Evolutionary conservation across 37 sponge, comb jelly and placozoan species (phyloP), one percentile per base, ranked within the genome.

Genomic region (Oscarella lobularis): DNA sequence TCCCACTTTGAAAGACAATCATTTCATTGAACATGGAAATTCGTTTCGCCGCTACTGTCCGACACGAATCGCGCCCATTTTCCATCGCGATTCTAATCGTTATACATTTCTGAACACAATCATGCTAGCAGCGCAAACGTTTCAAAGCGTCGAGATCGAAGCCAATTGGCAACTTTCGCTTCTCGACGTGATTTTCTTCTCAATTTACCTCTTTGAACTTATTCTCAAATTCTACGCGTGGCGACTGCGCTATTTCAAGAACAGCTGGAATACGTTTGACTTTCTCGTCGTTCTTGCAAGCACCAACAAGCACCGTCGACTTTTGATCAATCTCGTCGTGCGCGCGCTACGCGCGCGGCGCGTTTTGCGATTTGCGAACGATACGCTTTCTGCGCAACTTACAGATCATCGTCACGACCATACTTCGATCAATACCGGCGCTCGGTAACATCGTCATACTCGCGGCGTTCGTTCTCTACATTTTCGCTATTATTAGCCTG

Each of bases 401-500:
- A 1, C 89, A 93, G 69, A 81, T 89, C 36, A 93, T 86, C 36
- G 89, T 93, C 32, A 71, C 79, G 14, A 84, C 89, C 27, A 81
- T 93, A 30, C 34, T 83, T 67, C 65, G 79, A 72, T 88, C 94
- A 41, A 79, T 93, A 36, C 89, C 94, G 33, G 87, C 89, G 29
- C 73, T 93, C 35, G 81, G 89, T 1, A 89, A 83, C 73, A 86
- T 93, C 39, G 79, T 86, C 36, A 76, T 86, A 37, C 79, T 86
- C 3, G 88, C 86, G n/a, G 77, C 84, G 3, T 67, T 93, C 6
- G 89, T 93, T 3, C 77, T 91, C 29, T 91, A 86, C 69, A 85
- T 89, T 3, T 93, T 88, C 84, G 94, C 94, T 38, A 78, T 93
- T n/a, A n/a, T n/a, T n/a, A n/a, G n/a, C n/a, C n/a, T n/a, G n/a